phyloP scores from a whole-genome alignment of 2,888 invertebrate species.

The Pyrgus malvae region DNA sequence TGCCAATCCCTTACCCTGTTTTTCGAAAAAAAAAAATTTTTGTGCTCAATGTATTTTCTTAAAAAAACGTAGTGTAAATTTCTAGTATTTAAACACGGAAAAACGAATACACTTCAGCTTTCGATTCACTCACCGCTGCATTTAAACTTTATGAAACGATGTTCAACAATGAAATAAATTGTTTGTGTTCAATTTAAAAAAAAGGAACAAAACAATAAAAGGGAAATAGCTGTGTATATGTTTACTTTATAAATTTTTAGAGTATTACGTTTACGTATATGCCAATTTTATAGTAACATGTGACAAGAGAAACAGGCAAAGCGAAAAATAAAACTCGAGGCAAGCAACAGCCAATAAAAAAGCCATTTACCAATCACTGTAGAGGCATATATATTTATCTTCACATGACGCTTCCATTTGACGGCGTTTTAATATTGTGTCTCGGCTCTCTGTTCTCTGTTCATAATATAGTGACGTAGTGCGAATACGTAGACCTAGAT shows the following conservation, averaged over 20 bases:
- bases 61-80: no score
- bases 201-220: no score
- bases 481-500: slow-evolving; percentile 6
- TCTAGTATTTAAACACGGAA: no score
- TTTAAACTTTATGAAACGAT: slow-evolving; percentile 20
- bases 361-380: slow-evolving; percentile 18
- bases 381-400: slow-evolving; percentile 16
- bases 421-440: slow-evolving; percentile 23
- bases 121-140: slow-evolving; percentile 29
- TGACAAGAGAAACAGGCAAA: no score
- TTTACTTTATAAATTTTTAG: no score
- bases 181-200: not conserved
- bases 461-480: slow-evolving; percentile 11
- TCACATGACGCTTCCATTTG: slow-evolving; percentile 13
- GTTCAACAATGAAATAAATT: slow-evolving; percentile 16
- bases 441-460: slow-evolving; percentile 3
- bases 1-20: no score
- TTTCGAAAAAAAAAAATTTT: no score
- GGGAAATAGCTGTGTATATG: no score
- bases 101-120: slow-evolving; percentile 33
- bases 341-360: slow-evolving; percentile 15
- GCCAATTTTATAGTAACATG: no score
- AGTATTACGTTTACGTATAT: no score
- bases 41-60: no score
- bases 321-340: not conserved